Base-by-base conservation (phyloP, 2,888 invertebrate species). In the Lacanobia oleracea region DNA sequence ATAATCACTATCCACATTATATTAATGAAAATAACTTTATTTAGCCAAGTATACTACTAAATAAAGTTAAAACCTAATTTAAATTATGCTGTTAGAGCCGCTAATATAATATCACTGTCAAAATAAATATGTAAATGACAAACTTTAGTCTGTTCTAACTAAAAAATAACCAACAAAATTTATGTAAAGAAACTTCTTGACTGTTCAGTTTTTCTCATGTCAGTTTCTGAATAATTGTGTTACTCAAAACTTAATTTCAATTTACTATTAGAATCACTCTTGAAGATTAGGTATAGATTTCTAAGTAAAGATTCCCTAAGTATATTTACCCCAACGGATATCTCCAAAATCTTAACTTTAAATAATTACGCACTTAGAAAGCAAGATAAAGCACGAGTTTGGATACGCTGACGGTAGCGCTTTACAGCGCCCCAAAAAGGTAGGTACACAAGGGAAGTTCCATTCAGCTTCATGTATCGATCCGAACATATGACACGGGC, bases 381-480 rank as follows among this genome's bases (percentile, higher is more conserved):
- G 37, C 56, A 78, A 56, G 66, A 59, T 56, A 51, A 40, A 64
- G 16, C 74, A 77, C 72, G 62, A 64, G 2, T 63, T 40, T 65
- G 72, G 57, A 69, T 48, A 67, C 67, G 71, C 63, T 60, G 53
- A 71, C 63, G 57, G 37, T 67, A 67, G 71, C 61, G 74, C 72
- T 67, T 70, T 77, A 82, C 23, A 67, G 57, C 71, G 56, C 64
- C 72, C 48, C 16, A 56, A 56, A 54, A 71, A 76, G 74, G 71
- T 69, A 76, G 74, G 71, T 69, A 77, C 91, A 90, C 91, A 87
- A 88, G 81, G 87, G 88, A 88, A 88, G 85, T 85, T 92, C 84
- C 94, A 94, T 94, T 94, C 93, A 94, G 87, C 82, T 90, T 87
- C 85, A 83, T 80, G 88, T 92, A 95, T 94, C 93, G 94, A 95